phyloP scores from a whole-genome alignment of 2,888 invertebrate species.

The Autographa gamma region DNA sequence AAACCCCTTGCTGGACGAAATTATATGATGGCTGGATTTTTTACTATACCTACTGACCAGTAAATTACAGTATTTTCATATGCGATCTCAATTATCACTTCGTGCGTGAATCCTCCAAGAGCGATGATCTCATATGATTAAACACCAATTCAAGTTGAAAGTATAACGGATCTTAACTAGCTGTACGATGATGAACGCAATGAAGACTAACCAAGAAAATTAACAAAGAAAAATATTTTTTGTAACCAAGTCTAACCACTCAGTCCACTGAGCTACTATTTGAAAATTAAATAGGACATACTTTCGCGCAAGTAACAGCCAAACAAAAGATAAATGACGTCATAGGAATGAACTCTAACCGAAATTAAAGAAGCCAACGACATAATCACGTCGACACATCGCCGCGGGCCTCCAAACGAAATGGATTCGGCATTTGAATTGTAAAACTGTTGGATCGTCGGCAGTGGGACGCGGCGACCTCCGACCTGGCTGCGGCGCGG shows the following conservation, averaged over 20 bases:
- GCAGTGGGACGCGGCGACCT: slow-evolving; percentile 63
- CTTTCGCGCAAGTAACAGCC: slow-evolving; percentile 13
- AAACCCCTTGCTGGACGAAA: slow-evolving; percentile 22
- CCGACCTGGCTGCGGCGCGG: slow-evolving; percentile 62
- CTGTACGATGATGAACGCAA: slow-evolving; percentile 12
- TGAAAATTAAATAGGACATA: neutral
- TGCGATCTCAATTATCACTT: slow-evolving; percentile 31
- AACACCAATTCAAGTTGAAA: slow-evolving; percentile 39
- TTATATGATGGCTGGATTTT: no score
- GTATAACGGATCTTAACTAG: slow-evolving; percentile 45
- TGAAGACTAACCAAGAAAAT: neutral
- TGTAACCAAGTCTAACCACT: slow-evolving; percentile 1
- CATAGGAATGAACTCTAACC: slow-evolving; percentile 40
- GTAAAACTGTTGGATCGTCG: slow-evolving; percentile 63
- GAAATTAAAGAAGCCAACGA: slow-evolving; percentile 44
- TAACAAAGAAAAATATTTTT: slow-evolving; percentile 15
- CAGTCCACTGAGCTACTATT: neutral
- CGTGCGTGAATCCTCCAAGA: slow-evolving; percentile 18
- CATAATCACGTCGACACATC: slow-evolving; percentile 61
- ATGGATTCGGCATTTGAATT: slow-evolving; percentile 69
- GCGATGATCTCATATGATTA: slow-evolving; percentile 37
- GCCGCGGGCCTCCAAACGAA: slow-evolving; percentile 41
- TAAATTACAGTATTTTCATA: slow-evolving; percentile 28
- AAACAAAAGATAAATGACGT: slow-evolving; percentile 32
- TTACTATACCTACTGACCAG: slow-evolving; percentile 17